Evolutionary conservation across 2,113 vertebrate species (phyloP), one percentile per base, ranked within the genome.

Genomic region (Melanotaenia duboulayi): DNA sequence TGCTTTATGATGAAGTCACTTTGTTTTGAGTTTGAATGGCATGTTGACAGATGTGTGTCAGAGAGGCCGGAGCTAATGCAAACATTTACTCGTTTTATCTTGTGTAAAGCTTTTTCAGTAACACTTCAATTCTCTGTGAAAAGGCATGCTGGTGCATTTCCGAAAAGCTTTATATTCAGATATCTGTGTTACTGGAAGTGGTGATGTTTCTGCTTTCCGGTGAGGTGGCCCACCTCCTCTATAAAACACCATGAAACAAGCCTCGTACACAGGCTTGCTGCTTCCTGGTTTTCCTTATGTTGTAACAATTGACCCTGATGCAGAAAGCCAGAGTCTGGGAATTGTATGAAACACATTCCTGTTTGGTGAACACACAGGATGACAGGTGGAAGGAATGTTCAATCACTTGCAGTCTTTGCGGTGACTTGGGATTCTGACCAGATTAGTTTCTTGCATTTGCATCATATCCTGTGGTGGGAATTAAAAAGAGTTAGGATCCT

Each of bases 361-460:
- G 42, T 37, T 16, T 55, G 44, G 44, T 86, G 61, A 82, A 57
- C 59, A 11, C 49, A 51, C 59, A 79, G 68, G 70, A 82, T 69
- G 82, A 65, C 73, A 46, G 66, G 49, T 62, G 61, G 75, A 28
- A 35, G 75, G 62, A 85, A 77, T 76, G 76, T 65, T 82, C 71
- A 86, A 60, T 84, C 84, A 83, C 11, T 73, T 10, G 0, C 37
- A 66, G 75, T 82, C 84, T 77, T 72, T 71, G 80, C 54, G 71
- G 65, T 65, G 32, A 23, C 49, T 56, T 14, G 20, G 51, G 28
- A 51, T 61, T 57, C 32, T 42, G 57, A 67, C 46, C 61, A 40
- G 63, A 74, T 28, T 39, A 2, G 16, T 57, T 66, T 74, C 11
- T 74, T 25, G 50, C 7, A 0, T 50, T 82, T 70, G n/a, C 69